Evolutionary conservation across 2,113 vertebrate species (phyloP).

Genomic region (Oncorhynchus clarkii): DNA sequence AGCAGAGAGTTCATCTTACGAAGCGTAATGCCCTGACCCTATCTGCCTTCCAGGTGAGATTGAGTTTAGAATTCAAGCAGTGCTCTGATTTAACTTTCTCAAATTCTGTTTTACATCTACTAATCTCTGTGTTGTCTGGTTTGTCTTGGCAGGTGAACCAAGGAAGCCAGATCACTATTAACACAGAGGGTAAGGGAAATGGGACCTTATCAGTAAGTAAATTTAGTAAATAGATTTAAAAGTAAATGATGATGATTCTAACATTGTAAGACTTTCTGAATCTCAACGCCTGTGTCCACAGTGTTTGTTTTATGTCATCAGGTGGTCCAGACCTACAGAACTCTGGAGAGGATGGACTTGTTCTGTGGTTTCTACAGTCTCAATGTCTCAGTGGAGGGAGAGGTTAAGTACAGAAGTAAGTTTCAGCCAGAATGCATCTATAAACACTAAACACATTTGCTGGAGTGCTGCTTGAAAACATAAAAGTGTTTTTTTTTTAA

Average conservation of each 20-base stretch:
- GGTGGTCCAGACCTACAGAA: slow-evolving; percentile 49
- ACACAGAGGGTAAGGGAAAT: slow-evolving; percentile 34
- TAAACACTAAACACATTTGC: background rate
- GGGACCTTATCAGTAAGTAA: slow-evolving; percentile 46
- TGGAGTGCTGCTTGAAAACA: background rate
- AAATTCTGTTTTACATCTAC: background rate
- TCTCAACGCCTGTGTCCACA: background rate
- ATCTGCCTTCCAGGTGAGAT: slow-evolving; percentile 28
- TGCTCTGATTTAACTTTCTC: background rate
- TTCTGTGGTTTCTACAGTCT: slow-evolving; percentile 41
- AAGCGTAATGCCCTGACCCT: slow-evolving; percentile 32
- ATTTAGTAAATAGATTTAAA: too few species aligned
- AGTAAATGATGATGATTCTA: background rate
- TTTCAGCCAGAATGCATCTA: background rate
- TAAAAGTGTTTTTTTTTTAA: rapidly evolving
- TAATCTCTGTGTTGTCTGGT: background rate
- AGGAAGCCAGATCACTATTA: slow-evolving; percentile 23
- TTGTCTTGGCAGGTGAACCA: slow-evolving; percentile 21
- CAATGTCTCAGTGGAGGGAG: slow-evolving; percentile 40
- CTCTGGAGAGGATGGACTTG: slow-evolving; percentile 32
- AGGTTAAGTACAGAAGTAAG: slow-evolving; percentile 31
- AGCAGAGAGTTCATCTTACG: slow-evolving; percentile 7
- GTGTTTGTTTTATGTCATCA: slow-evolving; percentile 9
- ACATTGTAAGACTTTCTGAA: background rate
- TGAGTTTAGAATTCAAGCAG: background rate